Evolutionary conservation across 2,888 invertebrate genomes (phyloP), one percentile per base, ranked within the genome.

Genomic region (Halictus quadricinctus): DNA sequence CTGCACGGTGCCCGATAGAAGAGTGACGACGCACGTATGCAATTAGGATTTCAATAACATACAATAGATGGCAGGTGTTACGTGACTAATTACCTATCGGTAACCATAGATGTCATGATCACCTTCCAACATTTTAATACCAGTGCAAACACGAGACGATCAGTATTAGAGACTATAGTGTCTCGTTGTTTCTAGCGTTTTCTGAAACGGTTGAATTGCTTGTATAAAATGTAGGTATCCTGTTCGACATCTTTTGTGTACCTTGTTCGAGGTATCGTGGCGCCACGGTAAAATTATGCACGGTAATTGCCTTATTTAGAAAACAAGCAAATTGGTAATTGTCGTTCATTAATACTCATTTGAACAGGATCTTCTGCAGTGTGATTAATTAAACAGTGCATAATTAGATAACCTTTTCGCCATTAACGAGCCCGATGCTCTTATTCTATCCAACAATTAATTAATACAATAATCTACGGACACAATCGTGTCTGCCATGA

Each of bases 261-360:
- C 25, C 18, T 73, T 73, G 41, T 60, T 48, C 25, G 60, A 60
- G 64, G 29, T 41, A 69, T n/a, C 18, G 29, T n/a, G 48, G 46
- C 43, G 48, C 29, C 60, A 41, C 25, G 41, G 48, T 13, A 25
- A 78, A 78, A 60, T 81, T 78, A 77, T 78, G 60, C 72, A 78
- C 43, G 64, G 72, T 78, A 81, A 81, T 79, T 73, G 60, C 74
- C 21, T 50, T 72, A n/a, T 58, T 54, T 74, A 69, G 36, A 74
- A 74, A 74, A 74, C 79, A 48, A 18, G 60, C 25, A 64, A 48
- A 80, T 73, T 66, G 72, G 36, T 82, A 82, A 79, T 79, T 41
- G 72, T 69, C 54, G 50, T 81, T 82, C 79, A 83, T 83, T 83
- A 82, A 36, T 79, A 76, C 72, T 60, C 60, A 76, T 79, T 74